Conservation (phyloP, 2,113 vertebrate genomes). For the Halcyon senegalensis region DNA sequence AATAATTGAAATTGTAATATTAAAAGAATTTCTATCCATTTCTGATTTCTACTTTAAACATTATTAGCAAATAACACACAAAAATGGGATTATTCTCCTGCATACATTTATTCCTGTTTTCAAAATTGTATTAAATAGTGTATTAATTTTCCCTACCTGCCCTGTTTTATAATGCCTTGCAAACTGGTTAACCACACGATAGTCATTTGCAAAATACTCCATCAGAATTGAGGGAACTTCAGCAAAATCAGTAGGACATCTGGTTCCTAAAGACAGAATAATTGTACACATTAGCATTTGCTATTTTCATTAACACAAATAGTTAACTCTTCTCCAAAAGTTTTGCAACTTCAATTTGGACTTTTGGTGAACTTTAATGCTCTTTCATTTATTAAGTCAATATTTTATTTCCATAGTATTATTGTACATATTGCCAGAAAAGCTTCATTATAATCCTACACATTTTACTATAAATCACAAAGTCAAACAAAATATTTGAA, state of each 20-base stretch:
- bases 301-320: conserved; percentile 38
- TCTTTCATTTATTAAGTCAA: conserved; percentile 70
- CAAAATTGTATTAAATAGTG: neutral
- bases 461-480: conserved; percentile 75
- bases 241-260: conserved; percentile 96
- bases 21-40: neutral
- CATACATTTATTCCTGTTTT: neutral
- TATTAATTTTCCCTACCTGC: conserved; percentile 80
- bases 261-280: conserved; percentile 83
- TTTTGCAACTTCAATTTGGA: conserved; percentile 55
- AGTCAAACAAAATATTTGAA: conserved; percentile 80
- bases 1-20: neutral
- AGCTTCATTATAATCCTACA: conserved; percentile 72
- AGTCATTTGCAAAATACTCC: conserved; percentile 98
- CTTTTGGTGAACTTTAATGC: conserved; percentile 67
- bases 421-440: conserved; percentile 71
- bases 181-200: conserved; percentile 93
- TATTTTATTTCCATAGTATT: conserved; percentile 75
- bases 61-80: neutral
- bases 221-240: conserved; percentile 98
- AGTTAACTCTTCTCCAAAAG: conserved; percentile 29
- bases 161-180: conserved; percentile 95
- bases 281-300: neutral
- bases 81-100: neutral
- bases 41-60: neutral